Base-by-base conservation (phyloP, 92 coral and sea anemone genomes). In the Plumapathes pennacea region DNA sequence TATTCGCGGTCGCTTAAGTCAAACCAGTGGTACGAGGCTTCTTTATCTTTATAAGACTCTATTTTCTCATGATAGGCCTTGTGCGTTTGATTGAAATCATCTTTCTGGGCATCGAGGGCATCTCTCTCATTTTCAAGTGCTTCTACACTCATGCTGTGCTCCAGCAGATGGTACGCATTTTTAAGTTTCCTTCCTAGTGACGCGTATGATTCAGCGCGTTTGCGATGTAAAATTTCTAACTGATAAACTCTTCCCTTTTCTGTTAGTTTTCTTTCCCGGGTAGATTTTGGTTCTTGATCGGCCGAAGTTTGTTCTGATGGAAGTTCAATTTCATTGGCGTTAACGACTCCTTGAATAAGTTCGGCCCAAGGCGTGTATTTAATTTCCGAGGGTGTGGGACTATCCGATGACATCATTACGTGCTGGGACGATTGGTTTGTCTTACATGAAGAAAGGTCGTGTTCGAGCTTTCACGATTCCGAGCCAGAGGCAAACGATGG, bases 11-110 rank as follows among this genome's bases (percentile, higher is more conserved):
- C 66, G 20, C 49, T 40, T 3, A 43, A 2, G 25, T 70, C 77
- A n/a, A 70, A 70, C 68, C 68, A 70, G 55, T 47, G 65, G 20
- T 58, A 70, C 0, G 77, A 70, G 9, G 37, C 31, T 10, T 43
- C 61, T 57, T 25, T 25, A 5, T 64, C 66, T 4, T 75, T 56
- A 32, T 0, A 27, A 0, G 62, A 36, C n/a, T 46, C 28, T 2
- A 71, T 20, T 29, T 36, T 10, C 0, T 28, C 32, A 25, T 76
- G 22, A 40, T 57, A 39, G 19, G 48, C 34, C 22, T 38, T 10
- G 25, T 65, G 60, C 26, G 62, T 76, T 2, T 46, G 39, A 14
- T 32, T 49, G n/a, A 65, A 67, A 1, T 57, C 20, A 25, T 76
- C 76, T 50, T 13, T 67, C 40, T 32, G 36, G 25, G 0, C 2